Evolutionary conservation across 2,888 invertebrate species (phyloP).

Genomic region (Zonitis immaculata): DNA sequence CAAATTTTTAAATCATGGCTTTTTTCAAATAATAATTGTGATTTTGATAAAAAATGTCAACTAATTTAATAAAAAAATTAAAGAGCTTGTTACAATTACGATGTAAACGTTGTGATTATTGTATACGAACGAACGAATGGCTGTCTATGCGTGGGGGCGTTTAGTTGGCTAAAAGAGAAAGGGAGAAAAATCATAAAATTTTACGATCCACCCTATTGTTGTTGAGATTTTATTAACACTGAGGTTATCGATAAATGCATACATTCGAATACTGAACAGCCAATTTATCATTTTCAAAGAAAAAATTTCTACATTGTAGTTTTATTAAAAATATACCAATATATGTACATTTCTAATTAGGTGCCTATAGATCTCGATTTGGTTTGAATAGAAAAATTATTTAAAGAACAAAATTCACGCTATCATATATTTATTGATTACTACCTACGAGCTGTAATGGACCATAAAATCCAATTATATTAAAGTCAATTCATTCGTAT

Average conservation of each 20-base stretch:
- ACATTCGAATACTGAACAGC: not conserved
- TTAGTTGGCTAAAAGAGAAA: not conserved
- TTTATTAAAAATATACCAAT: no score
- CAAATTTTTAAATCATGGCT: no score
- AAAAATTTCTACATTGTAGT: no score
- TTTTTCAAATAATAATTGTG: no score
- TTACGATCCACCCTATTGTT: not conserved
- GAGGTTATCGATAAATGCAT: not conserved
- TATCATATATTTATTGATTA: not conserved
- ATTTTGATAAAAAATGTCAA: not conserved
- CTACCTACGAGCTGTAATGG: not conserved
- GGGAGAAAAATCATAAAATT: not conserved
- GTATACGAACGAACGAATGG: no score
- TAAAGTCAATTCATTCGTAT: not conserved
- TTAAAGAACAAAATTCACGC: not conserved
- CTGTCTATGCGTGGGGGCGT: no score
- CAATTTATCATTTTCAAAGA: no score
- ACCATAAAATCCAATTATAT: constrained; percentile 1
- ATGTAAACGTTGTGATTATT: no score
- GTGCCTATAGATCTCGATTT: no score
- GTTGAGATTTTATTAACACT: not conserved
- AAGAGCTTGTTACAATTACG: no score
- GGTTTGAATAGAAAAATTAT: not conserved
- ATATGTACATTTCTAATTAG: no score
- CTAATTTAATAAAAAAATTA: no score